Percentiles rank a stretch among this genome's conserved stretches.
Evolutionary conservation across 1,140 invertebrate species (phyloP).

Genomic region (Coenobita brevimanus): DNA sequence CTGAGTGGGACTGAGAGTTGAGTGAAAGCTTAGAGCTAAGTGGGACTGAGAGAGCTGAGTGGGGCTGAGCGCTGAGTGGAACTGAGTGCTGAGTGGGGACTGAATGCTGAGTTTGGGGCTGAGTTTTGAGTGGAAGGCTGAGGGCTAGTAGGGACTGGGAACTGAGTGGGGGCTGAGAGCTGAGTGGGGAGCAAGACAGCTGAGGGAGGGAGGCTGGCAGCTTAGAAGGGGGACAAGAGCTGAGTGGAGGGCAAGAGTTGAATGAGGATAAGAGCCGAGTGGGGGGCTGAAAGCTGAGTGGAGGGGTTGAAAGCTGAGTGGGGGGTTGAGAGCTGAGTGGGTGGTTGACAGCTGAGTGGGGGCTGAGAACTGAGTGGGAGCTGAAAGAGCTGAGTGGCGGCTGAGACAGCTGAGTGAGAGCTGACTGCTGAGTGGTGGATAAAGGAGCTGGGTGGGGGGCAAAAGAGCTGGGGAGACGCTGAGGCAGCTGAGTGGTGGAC

Average conservation of each 20-base stretch:
- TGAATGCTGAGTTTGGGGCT: neutral
- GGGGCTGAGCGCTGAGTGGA: neutral
- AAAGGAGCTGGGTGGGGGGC: too few species aligned
- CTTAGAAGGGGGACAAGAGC: neutral
- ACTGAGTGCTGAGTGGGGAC: too few species aligned
- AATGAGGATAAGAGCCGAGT: neutral
- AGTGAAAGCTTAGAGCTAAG: too few species aligned
- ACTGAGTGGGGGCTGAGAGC: too few species aligned
- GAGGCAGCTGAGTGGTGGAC: too few species aligned
- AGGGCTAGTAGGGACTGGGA: neutral
- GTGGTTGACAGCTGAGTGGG: neutral
- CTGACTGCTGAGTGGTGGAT: too few species aligned
- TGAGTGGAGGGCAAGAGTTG: neutral
- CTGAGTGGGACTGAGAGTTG: too few species aligned
- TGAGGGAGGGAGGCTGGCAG: neutral
- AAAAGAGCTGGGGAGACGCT: too few species aligned
- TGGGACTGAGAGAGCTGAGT: neutral
- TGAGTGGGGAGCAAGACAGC: too few species aligned
- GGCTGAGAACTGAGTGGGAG: neutral
- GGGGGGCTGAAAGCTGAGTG: neutral
- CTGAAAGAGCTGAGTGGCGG: neutral
- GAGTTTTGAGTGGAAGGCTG: neutral
- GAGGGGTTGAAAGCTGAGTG: neutral
- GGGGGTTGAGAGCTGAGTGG: neutral
- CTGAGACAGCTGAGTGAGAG: too few species aligned